Evolutionary conservation across 2,113 vertebrate genomes (phyloP), one percentile per base, ranked within the genome.

Genomic region (Chroicocephalus ridibundus): DNA sequence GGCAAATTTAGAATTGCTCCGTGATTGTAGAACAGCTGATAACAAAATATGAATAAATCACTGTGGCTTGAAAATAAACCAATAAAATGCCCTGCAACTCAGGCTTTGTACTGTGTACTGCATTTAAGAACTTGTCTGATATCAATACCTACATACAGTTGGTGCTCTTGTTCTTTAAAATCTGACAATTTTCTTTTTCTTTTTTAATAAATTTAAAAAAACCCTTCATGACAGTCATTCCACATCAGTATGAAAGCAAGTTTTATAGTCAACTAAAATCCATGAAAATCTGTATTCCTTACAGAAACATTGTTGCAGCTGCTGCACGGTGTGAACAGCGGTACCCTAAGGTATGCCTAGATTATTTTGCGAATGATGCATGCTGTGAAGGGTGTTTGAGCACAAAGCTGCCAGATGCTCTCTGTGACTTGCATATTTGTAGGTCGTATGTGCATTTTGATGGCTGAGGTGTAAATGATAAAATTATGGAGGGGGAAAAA

Each of bases 321-420:
- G 71, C 70, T 89, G 46, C 46, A 46, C 9, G 75, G 58, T 93
- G 91, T 1, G 27, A 93, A 70, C 77, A 82, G 61, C 52, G 84
- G 70, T 29, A 55, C 91, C 93, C 92, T 72, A 76, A 89, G 90
- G 62, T 90, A 32, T 89, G 81, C 92, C 83, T 87, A 6, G 55
- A 77, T 82, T 86, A 74, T 88, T 93, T 90, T 64, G 76, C 1
- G 24, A 88, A 31, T 86, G 79, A 71, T 65, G 85, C 57, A 20
- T 86, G 61, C 88, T 55, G 80, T 89, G 93, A 92, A 72, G 82
- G 60, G 84, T 84, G 90, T 65, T 15, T 88, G 72, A 90, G 72
- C 76, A 83, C 51, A 81, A 81, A 79, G 80, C 57, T 89, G 82
- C 72, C 96, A 95, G 90, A 88, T 94, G 88, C 88, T 97, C n/a